phyloP scores from a whole-genome alignment of 2,888 invertebrate genomes.

The Drosophila hamatofila region DNA sequence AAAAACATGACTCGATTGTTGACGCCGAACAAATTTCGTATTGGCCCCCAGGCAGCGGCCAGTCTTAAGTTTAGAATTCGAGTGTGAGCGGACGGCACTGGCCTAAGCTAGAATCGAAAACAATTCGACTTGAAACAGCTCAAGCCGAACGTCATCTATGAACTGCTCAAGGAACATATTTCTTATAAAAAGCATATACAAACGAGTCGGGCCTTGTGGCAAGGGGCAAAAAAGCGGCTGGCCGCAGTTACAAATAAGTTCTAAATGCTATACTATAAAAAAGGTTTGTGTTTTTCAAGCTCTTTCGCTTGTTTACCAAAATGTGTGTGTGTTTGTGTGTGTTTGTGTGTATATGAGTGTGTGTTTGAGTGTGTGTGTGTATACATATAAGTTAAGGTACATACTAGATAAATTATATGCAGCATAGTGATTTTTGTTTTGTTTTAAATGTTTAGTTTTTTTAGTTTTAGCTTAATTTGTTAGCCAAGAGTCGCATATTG shows the following conservation, averaged over 20 bases:
- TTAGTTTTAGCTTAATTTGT: constrained; percentile 52
- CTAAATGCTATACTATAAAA: constrained; percentile 63
- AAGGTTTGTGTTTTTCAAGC: constrained; percentile 63
- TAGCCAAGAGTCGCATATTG: constrained; percentile 56
- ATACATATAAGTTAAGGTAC: constrained; percentile 71
- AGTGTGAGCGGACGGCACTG: constrained; percentile 46
- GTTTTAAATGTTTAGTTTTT: constrained; percentile 8
- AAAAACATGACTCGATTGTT: constrained; percentile 29
- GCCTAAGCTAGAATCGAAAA: constrained; percentile 20
- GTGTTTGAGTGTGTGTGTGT: constrained; percentile 29
- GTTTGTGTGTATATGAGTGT: constrained; percentile 29
- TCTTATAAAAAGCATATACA: constrained; percentile 3
- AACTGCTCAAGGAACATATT: constrained; percentile 36
- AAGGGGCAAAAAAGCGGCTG: constrained; percentile 43
- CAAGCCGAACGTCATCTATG: constrained; percentile 41
- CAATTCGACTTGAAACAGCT: constrained; percentile 40
- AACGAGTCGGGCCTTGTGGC: constrained; percentile 26
- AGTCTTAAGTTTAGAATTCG: constrained; percentile 7
- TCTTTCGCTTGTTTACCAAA: constrained; percentile 51
- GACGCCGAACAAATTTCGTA: constrained; percentile 5
- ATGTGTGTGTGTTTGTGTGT: constrained; percentile 31
- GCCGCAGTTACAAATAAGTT: constrained; percentile 41
- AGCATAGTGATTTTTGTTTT: constrained; percentile 58
- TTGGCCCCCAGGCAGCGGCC: constrained; percentile 21
- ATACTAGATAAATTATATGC: constrained; percentile 78